Percentiles rank a stretch among this genome's conserved stretches.
Evolutionary conservation across 2,797 vertebrate species (phyloP).

Genomic region (Streptopelia turtur): DNA sequence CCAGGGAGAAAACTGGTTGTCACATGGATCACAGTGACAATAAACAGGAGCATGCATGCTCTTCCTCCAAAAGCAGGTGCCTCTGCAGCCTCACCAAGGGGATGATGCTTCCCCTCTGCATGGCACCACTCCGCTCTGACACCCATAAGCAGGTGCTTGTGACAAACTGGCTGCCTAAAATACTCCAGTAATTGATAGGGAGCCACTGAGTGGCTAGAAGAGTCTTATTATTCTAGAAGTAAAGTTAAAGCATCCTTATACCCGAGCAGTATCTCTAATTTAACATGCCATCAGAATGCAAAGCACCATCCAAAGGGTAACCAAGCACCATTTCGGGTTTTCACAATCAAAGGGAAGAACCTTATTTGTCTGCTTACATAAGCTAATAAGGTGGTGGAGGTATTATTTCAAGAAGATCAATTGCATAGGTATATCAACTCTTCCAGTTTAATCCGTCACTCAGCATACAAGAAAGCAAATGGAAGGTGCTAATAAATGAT

Average conservation of each 20-base stretch:
- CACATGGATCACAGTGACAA: background rate
- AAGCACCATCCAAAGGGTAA: background rate
- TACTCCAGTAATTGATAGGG: fast-evolving
- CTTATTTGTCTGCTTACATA: background rate
- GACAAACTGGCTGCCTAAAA: background rate
- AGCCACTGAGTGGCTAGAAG: background rate
- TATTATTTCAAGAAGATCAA: background rate
- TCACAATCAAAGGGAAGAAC: background rate
- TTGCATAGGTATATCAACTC: background rate
- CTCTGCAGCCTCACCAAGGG: background rate
- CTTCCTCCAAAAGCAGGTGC: background rate
- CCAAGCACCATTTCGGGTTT: background rate
- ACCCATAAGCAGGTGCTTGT: background rate
- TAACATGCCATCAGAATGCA: background rate
- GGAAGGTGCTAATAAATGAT: background rate
- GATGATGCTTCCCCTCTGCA: background rate
- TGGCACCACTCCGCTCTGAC: background rate
- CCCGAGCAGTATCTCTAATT: background rate
- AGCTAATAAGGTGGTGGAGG: background rate
- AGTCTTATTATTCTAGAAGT: background rate
- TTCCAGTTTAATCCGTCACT: background rate
- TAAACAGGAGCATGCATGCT: background rate
- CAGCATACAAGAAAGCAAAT: background rate
- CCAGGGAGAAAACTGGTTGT: background rate
- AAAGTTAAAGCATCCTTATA: background rate